Percentiles rank a stretch among this genome's conserved stretches.
These are phyloP conservation scores for Brachypalpus laphriformis DNA, from an alignment of 2,888 invertebrate genomes.

Conservation along the genomic window DNA sequence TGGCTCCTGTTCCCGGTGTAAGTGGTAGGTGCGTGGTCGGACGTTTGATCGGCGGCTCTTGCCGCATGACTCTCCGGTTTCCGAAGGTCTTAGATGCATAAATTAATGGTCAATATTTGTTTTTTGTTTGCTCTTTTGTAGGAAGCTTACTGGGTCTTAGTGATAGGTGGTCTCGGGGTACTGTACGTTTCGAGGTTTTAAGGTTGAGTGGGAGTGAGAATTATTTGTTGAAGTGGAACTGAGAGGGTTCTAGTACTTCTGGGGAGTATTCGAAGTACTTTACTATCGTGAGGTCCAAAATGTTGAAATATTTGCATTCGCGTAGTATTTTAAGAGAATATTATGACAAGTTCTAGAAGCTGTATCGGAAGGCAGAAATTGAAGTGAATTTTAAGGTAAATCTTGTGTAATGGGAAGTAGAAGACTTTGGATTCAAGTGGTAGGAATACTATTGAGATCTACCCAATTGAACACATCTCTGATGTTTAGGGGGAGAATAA, in stretches of 20 bases:
- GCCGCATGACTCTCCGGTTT: conserved; percentile 10
- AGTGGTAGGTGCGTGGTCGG: conserved; percentile 31
- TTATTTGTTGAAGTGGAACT: conserved; percentile 5
- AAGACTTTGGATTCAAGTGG: no score
- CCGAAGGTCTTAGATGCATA: conserved; percentile 30
- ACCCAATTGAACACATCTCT: no score
- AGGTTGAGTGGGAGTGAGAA: conserved; percentile 49
- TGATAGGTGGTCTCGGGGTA: neutral
- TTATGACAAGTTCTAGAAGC: neutral
- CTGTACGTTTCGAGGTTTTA: neutral
- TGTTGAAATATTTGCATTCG: neutral
- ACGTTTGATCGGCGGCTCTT: conserved; percentile 20
- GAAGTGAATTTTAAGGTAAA: neutral
- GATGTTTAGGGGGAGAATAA: no score
- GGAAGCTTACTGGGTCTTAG: neutral
- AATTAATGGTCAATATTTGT: conserved; percentile 17
- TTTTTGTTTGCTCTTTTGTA: conserved; percentile 4
- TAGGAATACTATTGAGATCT: no score
- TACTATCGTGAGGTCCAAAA: neutral
- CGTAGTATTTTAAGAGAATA: neutral
- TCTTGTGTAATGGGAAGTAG: no score
- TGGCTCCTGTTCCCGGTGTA: conserved; percentile 29
- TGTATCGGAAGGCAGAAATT: neutral
- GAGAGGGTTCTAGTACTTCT: neutral
- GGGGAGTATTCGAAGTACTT: neutral